Evolutionary conservation across 2,888 invertebrate species (phyloP), one percentile per base, ranked within the genome.

Genomic region (Drosophila macrospina): DNA sequence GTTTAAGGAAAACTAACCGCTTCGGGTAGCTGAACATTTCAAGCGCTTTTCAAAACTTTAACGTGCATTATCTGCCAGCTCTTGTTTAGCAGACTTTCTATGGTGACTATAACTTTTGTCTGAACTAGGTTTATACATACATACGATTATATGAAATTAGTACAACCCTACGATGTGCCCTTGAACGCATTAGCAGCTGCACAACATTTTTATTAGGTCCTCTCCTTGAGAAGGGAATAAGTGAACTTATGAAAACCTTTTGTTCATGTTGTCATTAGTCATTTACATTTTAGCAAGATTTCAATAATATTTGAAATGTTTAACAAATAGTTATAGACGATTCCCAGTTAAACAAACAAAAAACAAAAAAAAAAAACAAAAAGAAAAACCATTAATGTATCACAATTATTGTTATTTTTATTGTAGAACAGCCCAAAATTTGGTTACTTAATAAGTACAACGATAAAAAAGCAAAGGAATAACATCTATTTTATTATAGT

Each of bases 1-100:
- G 45, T 34, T 67, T 64, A 70, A 67, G 64, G 54, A 56, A 45
- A 45, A 45, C 37, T 26, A 54, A 32, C 28, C 41, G 61, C 61
- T 52, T 55, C 61, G 41, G 32, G 34, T 55, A 55, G 42, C 54
- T 55, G 50, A 41, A 51, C 20, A 30, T 52, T 57, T 51, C 47
- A 32, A 34, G 32, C 50, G 64, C 69, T 70, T 75, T 69, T 67
- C 63, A 80, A 47, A 64, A 72, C 61, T 73, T 78, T 56, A 61
- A 69, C 54, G 84, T 86, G 84, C 86, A 81, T 84, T 81, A 78
- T 72, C 85, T 74, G 80, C 79, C 76, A 69, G 65, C 28, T 1
- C 57, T 66, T 57, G 64, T 61, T 63, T 69, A 74, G 75, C 66
- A 73, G 70, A 83, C 70, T 55, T 70, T 60, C 68, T 67, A 76